Evolutionary conservation across 2,888 invertebrate genomes (phyloP).

Genomic region (Laothoe populi): DNA sequence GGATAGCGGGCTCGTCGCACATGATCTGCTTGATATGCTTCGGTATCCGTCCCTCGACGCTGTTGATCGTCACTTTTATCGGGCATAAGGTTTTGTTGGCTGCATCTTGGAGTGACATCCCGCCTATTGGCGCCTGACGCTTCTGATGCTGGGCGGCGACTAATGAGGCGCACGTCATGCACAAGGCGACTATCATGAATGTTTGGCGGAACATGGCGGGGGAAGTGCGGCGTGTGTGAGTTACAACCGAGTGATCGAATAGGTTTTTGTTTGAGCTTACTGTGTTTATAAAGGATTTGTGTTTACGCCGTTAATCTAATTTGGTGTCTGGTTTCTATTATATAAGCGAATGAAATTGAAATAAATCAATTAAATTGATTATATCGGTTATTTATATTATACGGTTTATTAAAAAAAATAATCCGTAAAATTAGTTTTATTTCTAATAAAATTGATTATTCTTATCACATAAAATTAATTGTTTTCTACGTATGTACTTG

Average conservation of each 20-base stretch:
- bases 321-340: no score
- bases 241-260: neutral
- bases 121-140: neutral
- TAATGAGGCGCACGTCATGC: neutral
- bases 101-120: neutral
- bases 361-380: no score
- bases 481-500: no score
- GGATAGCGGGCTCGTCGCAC: neutral
- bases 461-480: no score
- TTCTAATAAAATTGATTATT: no score
- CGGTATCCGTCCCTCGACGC: neutral
- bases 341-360: no score
- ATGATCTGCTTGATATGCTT: neutral
- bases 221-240: neutral
- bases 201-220: neutral
- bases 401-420: no score
- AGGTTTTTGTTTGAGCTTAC: neutral
- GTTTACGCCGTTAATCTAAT: no score
- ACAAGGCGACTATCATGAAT: neutral
- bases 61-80: neutral
- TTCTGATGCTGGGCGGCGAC: constrained; percentile 3
- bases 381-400: no score
- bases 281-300: constrained; percentile 1
- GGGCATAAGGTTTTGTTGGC: constrained; percentile 4
- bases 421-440: no score